Evolutionary conservation across 1,140 invertebrate genomes (phyloP).

Genomic region (Melanaphis sacchari): DNA sequence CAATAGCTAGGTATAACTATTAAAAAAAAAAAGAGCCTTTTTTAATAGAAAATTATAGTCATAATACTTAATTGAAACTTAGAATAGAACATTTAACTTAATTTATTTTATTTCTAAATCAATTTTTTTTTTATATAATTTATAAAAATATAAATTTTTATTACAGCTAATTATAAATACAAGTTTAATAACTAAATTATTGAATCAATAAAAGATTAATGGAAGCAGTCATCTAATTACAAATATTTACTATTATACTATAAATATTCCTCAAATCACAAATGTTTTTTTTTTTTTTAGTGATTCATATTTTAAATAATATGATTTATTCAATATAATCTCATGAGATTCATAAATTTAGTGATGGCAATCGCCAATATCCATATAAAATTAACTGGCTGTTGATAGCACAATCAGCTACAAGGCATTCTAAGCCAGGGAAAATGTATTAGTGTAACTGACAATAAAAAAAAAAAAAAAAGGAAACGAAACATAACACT

Average conservation of each 20-base stretch:
- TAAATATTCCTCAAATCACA: not conserved
- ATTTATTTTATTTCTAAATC: not conserved
- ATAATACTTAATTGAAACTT: not conserved
- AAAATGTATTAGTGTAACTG: too few species aligned
- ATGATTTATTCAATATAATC: not conserved
- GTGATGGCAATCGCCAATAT: not conserved
- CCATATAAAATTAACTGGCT: not conserved
- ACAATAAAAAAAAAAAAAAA: too few species aligned
- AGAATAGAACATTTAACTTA: not conserved
- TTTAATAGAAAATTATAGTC: too few species aligned
- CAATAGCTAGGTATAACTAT: too few species aligned
- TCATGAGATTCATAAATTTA: not conserved
- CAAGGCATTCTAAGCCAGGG: too few species aligned
- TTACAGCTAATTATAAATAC: not conserved
- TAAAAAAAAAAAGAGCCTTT: too few species aligned
- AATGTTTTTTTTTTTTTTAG: not conserved
- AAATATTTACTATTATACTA: not conserved
- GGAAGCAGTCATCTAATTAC: not conserved
- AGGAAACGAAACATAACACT: too few species aligned
- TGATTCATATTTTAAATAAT: too few species aligned
- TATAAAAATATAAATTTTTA: not conserved
- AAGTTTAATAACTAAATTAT: not conserved
- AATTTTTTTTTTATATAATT: not conserved
- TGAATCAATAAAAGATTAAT: not conserved
- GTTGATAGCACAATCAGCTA: not conserved